Conservation (phyloP, 2,113 vertebrate genomes). For the Peromyscus leucopus region DNA sequence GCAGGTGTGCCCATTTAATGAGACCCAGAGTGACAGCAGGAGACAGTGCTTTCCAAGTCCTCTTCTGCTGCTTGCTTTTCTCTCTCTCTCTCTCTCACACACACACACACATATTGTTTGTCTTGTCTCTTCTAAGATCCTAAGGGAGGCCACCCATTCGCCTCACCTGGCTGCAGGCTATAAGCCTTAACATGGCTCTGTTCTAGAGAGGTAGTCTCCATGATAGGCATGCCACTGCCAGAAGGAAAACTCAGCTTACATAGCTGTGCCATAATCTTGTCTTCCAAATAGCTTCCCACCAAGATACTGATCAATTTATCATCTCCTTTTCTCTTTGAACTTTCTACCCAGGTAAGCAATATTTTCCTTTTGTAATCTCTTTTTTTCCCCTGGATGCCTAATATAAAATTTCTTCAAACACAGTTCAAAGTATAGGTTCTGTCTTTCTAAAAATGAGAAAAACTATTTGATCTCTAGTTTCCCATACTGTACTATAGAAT, state of each 20-base stretch:
- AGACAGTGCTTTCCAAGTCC: constrained; percentile 27
- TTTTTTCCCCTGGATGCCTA: background rate
- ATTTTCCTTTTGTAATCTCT: constrained; percentile 6
- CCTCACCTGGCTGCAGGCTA: background rate
- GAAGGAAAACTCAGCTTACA: constrained; percentile 31
- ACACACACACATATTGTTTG: background rate
- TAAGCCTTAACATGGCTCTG: background rate
- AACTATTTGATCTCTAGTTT: constrained; percentile 1
- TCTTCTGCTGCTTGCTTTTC: constrained; percentile 27
- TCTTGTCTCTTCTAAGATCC: constrained; percentile 44
- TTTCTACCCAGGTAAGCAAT: background rate
- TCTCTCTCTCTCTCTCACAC: background rate
- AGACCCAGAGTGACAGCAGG: constrained; percentile 42
- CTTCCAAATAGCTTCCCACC: constrained; percentile 17
- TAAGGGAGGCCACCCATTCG: background rate
- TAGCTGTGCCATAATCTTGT: background rate
- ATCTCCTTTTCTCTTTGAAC: background rate
- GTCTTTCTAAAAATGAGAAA: background rate
- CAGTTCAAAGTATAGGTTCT: background rate
- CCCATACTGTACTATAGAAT: constrained; percentile 24
- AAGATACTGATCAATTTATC: background rate
- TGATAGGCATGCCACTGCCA: background rate
- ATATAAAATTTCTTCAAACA: constrained; percentile 28
- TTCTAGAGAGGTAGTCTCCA: background rate
- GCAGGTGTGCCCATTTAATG: background rate